Conservation (phyloP, 2,113 vertebrate genomes). For the Synchiropus splendidus region DNA sequence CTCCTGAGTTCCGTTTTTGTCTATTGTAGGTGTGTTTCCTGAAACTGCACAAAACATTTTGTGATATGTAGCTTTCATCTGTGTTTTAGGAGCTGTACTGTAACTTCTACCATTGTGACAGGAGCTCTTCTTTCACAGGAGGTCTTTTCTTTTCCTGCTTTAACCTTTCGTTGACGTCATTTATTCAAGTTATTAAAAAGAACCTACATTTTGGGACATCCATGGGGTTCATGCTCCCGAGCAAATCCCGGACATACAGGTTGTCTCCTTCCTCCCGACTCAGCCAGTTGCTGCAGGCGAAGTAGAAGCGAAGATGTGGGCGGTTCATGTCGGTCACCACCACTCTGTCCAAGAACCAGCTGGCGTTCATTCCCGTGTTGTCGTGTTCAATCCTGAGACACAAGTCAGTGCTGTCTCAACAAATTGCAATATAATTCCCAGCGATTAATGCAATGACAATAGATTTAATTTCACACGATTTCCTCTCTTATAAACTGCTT, state of each 20-base stretch:
- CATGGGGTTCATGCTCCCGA: constrained; percentile 89
- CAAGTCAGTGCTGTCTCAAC: neutral
- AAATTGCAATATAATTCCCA: constrained; percentile 7
- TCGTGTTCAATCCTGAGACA: constrained; percentile 85
- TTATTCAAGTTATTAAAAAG: no score
- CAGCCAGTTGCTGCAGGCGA: constrained; percentile 91
- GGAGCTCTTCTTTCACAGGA: no score
- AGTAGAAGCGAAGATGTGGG: constrained; percentile 89
- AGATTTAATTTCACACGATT: no score
- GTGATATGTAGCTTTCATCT: no score
- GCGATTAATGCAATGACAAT: no score
- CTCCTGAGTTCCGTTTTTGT: constrained; percentile 2
- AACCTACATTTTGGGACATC: constrained; percentile 89
- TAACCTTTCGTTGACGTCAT: no score
- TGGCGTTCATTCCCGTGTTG: constrained; percentile 85
- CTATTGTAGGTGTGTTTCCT: no score
- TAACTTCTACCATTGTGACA: no score
- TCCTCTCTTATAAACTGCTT: no score
- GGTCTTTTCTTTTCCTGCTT: no score
- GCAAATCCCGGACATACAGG: constrained; percentile 82
- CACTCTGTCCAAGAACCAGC: constrained; percentile 89
- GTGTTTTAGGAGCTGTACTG: no score
- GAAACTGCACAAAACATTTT: no score
- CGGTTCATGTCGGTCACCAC: constrained; percentile 91
- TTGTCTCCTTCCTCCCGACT: constrained; percentile 87